Conservation (phyloP, 1,140 invertebrate species). For the Heliconius hewitsoni region DNA sequence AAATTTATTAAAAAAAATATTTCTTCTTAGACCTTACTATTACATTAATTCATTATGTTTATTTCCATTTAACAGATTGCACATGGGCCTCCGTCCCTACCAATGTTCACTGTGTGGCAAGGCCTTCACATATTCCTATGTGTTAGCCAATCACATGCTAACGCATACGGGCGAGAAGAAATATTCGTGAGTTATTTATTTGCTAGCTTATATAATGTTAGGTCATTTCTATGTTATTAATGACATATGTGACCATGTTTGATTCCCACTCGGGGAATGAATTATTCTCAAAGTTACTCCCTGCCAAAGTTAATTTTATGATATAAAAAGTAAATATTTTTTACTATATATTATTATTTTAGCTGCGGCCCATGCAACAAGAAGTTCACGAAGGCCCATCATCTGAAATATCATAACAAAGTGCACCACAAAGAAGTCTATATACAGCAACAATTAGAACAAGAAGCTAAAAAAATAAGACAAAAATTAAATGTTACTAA, state of each 20-base stretch:
- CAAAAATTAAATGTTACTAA: constrained; percentile 67
- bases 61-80: constrained; percentile 58
- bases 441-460: constrained; percentile 71
- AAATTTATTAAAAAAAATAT: no score
- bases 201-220: no score
- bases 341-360: background rate
- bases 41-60: background rate
- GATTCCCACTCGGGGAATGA: no score
- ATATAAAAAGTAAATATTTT: no score
- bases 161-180: constrained; percentile 90
- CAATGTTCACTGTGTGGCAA: constrained; percentile 87
- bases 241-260: no score
- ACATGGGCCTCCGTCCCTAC: constrained; percentile 86
- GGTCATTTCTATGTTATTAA: no score
- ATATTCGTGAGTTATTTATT: constrained; percentile 67
- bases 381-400: constrained; percentile 80
- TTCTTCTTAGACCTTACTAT: no score
- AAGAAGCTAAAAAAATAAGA: constrained; percentile 70
- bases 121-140: constrained; percentile 87
- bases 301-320: no score
- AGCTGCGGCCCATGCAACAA: constrained; percentile 77
- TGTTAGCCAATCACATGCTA: constrained; percentile 87
- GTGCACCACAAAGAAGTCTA: constrained; percentile 80
- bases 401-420: constrained; percentile 80
- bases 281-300: no score